phyloP scores from a whole-genome alignment of 2,888 invertebrate genomes.

The Aphidius colemani region DNA sequence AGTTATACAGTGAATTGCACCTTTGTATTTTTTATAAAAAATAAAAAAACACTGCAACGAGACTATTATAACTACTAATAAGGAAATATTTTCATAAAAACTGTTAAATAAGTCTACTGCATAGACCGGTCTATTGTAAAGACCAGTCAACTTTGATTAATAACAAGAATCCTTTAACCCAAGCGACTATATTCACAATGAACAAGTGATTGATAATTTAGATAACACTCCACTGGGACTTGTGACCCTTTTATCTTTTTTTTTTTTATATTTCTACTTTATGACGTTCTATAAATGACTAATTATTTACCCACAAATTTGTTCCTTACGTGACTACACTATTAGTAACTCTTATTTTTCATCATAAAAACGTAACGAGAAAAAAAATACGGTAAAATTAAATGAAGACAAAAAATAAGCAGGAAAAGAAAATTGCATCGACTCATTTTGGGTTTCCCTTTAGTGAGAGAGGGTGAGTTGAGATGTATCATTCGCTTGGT shows the following conservation, averaged over 20 bases:
- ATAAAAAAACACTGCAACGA: too few species aligned
- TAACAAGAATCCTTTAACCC: too few species aligned
- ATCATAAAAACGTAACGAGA: background rate
- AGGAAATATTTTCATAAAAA: conserved; percentile 54
- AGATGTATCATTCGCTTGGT: conserved; percentile 58
- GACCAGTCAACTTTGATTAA: too few species aligned
- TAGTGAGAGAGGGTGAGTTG: conserved; percentile 8
- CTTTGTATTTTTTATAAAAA: too few species aligned
- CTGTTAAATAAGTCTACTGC: conserved; percentile 60
- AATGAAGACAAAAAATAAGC: background rate
- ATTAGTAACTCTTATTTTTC: too few species aligned
- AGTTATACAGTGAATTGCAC: background rate
- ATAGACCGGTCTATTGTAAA: conserved; percentile 30
- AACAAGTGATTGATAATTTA: conserved; percentile 57
- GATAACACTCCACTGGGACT: conserved; percentile 48
- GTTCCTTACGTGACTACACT: background rate
- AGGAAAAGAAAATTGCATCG: conserved; percentile 32
- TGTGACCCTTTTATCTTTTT: conserved; percentile 39
- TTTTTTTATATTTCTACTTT: conserved; percentile 34
- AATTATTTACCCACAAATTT: conserved; percentile 44
- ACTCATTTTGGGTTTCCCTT: conserved; percentile 12
- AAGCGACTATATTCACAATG: background rate
- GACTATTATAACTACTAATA: conserved; percentile 50
- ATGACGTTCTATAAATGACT: conserved; percentile 56
- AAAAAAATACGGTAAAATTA: background rate